Percentiles rank a stretch among this genome's conserved stretches.
phyloP scores from a whole-genome alignment of 2,888 invertebrate genomes.

The Folsomia candida region DNA sequence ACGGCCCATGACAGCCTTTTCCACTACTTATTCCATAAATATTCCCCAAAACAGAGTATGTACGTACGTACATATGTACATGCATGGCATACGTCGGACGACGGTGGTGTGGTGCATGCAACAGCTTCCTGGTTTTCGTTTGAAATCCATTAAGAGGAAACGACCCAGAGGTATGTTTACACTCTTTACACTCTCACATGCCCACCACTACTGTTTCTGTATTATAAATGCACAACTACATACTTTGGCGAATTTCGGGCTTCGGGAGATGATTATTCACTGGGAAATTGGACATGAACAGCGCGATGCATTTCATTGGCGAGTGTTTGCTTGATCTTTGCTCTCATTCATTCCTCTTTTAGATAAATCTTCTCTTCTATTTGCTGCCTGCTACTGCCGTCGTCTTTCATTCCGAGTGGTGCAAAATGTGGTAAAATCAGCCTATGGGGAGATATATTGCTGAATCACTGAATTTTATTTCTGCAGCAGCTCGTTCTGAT shows the following conservation, averaged over 20 bases:
- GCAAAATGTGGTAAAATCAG: neutral
- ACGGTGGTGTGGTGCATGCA: neutral
- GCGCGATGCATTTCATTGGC: neutral
- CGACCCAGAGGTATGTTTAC: neutral
- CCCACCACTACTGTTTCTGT: too few species aligned
- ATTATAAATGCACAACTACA: neutral
- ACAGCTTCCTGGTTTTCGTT: conserved; percentile 10
- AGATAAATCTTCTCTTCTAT: conserved; percentile 2
- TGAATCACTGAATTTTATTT: neutral
- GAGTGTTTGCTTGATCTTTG: conserved; percentile 5
- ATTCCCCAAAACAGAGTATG: conserved; percentile 5
- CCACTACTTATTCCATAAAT: conserved; percentile 10
- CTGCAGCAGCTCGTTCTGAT: conserved; percentile 6
- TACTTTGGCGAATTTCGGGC: neutral
- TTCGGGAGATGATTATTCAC: neutral
- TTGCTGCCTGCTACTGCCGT: neutral
- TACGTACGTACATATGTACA: neutral
- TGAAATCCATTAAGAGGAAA: conserved; percentile 2
- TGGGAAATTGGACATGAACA: conserved; percentile 4
- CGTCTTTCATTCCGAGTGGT: neutral
- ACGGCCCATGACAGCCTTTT: neutral
- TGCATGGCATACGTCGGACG: neutral
- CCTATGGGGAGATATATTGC: neutral
- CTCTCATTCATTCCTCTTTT: conserved; percentile 3
- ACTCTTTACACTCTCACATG: neutral